phyloP scores from a whole-genome alignment of 2,888 invertebrate genomes.

The Bimastos eiseni region DNA sequence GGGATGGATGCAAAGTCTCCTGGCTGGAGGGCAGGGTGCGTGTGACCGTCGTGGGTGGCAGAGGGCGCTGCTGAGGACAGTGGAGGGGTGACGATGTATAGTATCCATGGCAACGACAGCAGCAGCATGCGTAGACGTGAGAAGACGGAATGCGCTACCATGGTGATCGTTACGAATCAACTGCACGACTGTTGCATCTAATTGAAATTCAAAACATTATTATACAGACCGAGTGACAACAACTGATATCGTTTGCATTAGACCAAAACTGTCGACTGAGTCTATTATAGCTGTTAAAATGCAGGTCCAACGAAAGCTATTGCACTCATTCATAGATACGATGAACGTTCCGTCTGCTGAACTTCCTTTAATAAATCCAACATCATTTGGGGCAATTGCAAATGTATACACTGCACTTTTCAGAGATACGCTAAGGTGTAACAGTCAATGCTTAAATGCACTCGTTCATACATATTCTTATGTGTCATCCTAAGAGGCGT shows the following conservation, averaged over 20 bases:
- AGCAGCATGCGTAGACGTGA: not conserved
- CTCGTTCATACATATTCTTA: not conserved
- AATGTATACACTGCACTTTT: too few species aligned
- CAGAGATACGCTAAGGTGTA: too few species aligned
- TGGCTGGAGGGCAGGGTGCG: not conserved
- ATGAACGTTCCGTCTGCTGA: not conserved
- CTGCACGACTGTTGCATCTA: not conserved
- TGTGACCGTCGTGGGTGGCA: not conserved
- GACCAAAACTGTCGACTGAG: not conserved
- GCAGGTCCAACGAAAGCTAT: not conserved
- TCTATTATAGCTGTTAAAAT: not conserved
- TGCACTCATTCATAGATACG: not conserved
- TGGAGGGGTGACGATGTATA: not conserved
- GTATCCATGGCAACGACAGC: not conserved
- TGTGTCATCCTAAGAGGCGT: too few species aligned
- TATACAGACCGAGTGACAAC: not conserved
- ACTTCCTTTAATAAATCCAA: not conserved
- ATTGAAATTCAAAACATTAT: not conserved
- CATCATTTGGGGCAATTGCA: not conserved
- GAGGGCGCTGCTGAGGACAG: not conserved
- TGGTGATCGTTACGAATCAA: not conserved
- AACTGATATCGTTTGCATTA: not conserved
- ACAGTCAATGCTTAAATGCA: not conserved
- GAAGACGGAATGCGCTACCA: not conserved
- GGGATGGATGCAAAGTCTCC: slow-evolving; percentile 21